These are phyloP conservation scores for Eupithecia pulchellata DNA, from an alignment of 2,888 invertebrate genomes.

Conservation along the genomic window DNA sequence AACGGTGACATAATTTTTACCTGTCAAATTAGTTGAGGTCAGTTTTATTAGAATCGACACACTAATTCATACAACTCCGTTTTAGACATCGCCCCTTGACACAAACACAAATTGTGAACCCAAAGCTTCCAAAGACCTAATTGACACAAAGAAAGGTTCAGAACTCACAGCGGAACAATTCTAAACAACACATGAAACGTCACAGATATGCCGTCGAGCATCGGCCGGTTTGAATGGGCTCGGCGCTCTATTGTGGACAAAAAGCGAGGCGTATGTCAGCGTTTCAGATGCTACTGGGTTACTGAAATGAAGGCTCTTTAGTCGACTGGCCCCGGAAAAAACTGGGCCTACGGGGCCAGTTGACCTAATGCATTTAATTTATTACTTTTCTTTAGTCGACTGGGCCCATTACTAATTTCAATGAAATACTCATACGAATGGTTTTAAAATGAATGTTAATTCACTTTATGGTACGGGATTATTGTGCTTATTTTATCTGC, in stretches of 20 bases:
- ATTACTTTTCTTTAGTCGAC: too few relatives aligned
- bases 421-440: not conserved
- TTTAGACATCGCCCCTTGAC: not conserved
- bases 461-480: not conserved
- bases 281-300: slow-evolving; percentile 20
- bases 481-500: not conserved
- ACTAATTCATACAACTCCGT: not conserved
- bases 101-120: not conserved
- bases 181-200: slow-evolving; percentile 3
- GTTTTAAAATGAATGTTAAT: not conserved
- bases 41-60: too few relatives aligned
- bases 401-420: too few relatives aligned
- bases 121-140: slow-evolving; percentile 5
- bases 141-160: slow-evolving; percentile 6
- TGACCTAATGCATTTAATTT: too few relatives aligned
- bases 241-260: slow-evolving; percentile 24
- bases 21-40: too few relatives aligned
- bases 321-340: too few relatives aligned
- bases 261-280: slow-evolving; percentile 16
- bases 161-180: not conserved
- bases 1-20: too few relatives aligned
- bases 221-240: slow-evolving; percentile 8
- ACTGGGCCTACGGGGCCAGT: too few relatives aligned
- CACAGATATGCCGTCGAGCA: slow-evolving; percentile 1
- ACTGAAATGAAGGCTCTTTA: too few relatives aligned